Evolutionary conservation across 2,888 invertebrate species (phyloP).

Genomic region (Tholera decimalis): DNA sequence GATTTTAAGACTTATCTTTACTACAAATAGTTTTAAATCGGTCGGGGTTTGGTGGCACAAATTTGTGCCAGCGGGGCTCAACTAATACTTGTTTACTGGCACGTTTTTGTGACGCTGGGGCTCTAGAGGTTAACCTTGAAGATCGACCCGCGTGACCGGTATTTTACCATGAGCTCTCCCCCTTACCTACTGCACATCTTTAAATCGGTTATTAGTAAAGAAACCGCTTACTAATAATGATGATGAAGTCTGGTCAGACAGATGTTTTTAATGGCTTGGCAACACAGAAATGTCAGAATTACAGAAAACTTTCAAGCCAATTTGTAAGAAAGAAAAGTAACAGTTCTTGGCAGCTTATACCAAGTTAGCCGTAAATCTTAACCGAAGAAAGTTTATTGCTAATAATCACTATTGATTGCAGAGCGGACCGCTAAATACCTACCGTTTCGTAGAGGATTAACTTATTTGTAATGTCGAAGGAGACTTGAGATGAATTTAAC

Average conservation of each 20-base stretch:
- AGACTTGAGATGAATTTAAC: not conserved
- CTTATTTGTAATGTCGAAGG: not conserved
- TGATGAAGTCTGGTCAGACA: not conserved
- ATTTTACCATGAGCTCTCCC: too few relatives aligned
- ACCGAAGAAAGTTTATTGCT: slow-evolving; percentile 13
- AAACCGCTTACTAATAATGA: not conserved
- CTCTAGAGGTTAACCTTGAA: too few relatives aligned
- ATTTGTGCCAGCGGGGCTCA: too few relatives aligned
- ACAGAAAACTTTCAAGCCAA: slow-evolving; percentile 4
- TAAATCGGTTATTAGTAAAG: not conserved
- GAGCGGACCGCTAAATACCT: slow-evolving; percentile 2
- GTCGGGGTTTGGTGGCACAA: too few relatives aligned
- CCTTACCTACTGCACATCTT: not conserved
- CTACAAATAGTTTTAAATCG: too few relatives aligned
- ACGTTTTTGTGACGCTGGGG: too few relatives aligned
- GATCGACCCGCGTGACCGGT: too few relatives aligned
- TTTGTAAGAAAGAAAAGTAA: slow-evolving; percentile 16
- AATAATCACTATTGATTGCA: slow-evolving; percentile 14
- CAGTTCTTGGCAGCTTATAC: not conserved
- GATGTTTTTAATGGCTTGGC: not conserved
- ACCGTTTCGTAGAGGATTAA: not conserved
- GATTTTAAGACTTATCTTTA: too few relatives aligned
- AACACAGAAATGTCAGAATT: not conserved
- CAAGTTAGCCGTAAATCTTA: slow-evolving; percentile 20
- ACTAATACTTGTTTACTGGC: too few relatives aligned